Base-by-base conservation (phyloP, 2,888 invertebrate genomes). In the Microctonus hyperodae region DNA sequence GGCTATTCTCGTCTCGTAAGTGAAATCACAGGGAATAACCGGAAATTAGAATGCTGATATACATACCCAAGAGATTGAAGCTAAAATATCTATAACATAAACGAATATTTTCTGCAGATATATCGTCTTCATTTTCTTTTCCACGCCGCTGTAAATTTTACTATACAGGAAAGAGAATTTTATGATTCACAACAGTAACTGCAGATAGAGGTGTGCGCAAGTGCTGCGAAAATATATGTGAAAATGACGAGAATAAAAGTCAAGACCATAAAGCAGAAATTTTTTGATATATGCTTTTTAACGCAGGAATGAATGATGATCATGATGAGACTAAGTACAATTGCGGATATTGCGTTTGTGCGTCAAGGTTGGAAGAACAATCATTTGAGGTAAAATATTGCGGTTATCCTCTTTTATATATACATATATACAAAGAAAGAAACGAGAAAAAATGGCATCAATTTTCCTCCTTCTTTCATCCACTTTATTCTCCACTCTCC, bases 31-130 rank as follows among this genome's bases (percentile, higher is more conserved):
- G 71, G 69, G 70, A 66, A 71, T 71, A 57, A 64, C 69, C 70
- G 69, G 71, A 72, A 70, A 70, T 67, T 70, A 72, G 55, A 70
- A 70, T 70, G 60, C 64, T 65, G 57, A 57, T 64, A 68, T 50
- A 44, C 65, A 55, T 44, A 61, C 65, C 28, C 10, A 33, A 16
- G 28, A 68, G 66, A 70, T 70, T 66, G 60, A 65, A 68, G 68
- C 64, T 65, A 53, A 69, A 55, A 60, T 66, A 60, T 60, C 59
- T 60, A 37, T n/a, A n/a, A n/a, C 31, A 31, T 33, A 13, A 23
- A 56, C 48, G 50, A 55, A 40, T 59, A 61, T 66, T 66, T 68
- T 70, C 61, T 61, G n/a, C n/a, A n/a, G 67, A 66, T 66, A 53
- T 33, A 40, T n/a, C 51, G 50, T 50, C 23, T 10, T 50, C 22